Percentiles rank a stretch among this genome's conserved stretches.
Evolutionary conservation across 2,113 vertebrate species (phyloP).

Genomic region (Gopherus evgoodei): DNA sequence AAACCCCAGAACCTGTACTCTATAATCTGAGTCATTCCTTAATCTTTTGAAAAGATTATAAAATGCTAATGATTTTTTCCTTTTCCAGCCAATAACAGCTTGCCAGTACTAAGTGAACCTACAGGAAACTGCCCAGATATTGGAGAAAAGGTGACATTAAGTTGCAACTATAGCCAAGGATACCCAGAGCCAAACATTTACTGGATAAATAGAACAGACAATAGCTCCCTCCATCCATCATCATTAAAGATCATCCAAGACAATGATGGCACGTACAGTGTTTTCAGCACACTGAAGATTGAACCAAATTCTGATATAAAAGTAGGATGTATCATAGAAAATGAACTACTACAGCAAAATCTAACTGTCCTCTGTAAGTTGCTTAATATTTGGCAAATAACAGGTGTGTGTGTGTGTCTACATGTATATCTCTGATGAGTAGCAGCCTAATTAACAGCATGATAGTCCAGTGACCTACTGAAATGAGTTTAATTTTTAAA

Average conservation of each 20-base stretch:
- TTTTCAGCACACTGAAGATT: conserved; percentile 69
- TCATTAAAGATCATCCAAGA: not conserved
- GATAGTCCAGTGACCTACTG: not conserved
- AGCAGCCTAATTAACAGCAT: not conserved
- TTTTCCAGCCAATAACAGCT: conserved; percentile 74
- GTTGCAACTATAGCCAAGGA: conserved; percentile 70
- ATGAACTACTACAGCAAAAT: conserved; percentile 72
- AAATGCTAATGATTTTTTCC: rapidly evolving
- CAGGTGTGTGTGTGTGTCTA: not conserved
- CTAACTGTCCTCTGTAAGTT: conserved; percentile 69
- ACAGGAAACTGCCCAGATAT: not conserved
- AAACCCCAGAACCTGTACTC: not conserved
- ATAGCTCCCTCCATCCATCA: conserved; percentile 41
- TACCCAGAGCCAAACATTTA: conserved; percentile 72
- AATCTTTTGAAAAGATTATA: not conserved
- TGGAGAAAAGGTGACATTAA: conserved; percentile 67
- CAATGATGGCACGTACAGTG: conserved; percentile 33
- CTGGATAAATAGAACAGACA: conserved; percentile 77
- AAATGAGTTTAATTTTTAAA: not conserved
- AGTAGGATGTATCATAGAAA: conserved; percentile 78
- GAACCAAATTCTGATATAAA: conserved; percentile 11
- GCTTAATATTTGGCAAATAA: not conserved
- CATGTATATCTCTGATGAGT: rapidly evolving
- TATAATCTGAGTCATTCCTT: not conserved
- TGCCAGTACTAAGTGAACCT: conserved; percentile 61